Base-by-base conservation (phyloP, 2,888 invertebrate species). In the Apodemia duryi region DNA sequence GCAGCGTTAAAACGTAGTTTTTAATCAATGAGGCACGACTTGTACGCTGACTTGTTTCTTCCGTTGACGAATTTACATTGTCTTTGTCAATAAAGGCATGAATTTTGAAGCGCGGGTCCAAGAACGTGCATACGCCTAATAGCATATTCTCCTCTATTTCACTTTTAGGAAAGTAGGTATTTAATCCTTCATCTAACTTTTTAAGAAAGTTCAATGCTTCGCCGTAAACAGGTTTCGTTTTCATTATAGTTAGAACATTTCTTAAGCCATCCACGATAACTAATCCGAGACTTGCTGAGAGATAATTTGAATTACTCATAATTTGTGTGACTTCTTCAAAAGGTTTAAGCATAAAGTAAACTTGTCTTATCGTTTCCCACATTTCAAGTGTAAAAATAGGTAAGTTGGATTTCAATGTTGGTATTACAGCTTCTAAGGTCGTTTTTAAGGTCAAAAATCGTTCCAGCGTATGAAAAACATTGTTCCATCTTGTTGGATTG, bases 381-480 rank as follows among this genome's bases (percentile, higher is more conserved):
- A 67, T 64, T 61, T 67, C 67, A 35, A 41, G 43, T 3, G 67
- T 65, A 29, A 70, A 67, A 52, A 69, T 61, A n/a, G 70, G 68
- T 51, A 69, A 66, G 52, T 65, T 66, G 4, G 63, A 35, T 13
- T 46, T 57, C 29, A 67, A 63, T 52, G 57, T 66, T 9, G 64
- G 66, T 32, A 67, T 63, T 28, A 67, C 65, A 10, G 65, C 66
- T 41, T 66, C 57, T n/a, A 71, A 43, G 9, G 69, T 63, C 29
- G 13, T 43, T 61, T 69, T 65, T 35, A 68, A 61, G n/a, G 67
- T 63, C 32, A 69, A 13, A 63, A 69, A 68, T 38, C 69, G 41
- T 29, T 71, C 62, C n/a, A 70, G n/a, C 70, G 68, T 69, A 41
- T 64, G 70, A 67, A 61, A 71, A 32, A 70, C 63, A 7, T 70